Evolutionary conservation across 30 jellyfish, hydroid and myxozoan genomes (phyloP).

Genomic region (Aurelia sp.): DNA sequence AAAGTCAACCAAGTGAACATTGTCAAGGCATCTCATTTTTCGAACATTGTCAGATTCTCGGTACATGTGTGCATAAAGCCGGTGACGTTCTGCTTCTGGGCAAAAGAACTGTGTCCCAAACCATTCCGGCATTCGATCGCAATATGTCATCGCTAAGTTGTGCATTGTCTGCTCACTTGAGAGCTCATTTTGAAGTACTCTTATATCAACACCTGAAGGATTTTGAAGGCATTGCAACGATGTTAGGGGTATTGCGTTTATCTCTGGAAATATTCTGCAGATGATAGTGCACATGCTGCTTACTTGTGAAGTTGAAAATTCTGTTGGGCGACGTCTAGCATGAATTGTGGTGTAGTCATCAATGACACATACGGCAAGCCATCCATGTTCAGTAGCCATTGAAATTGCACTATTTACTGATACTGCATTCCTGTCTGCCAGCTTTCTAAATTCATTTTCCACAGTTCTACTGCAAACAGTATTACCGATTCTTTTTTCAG

Average conservation of each 20-base stretch:
- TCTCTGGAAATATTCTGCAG: conserved; percentile 22
- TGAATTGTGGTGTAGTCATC: conserved; percentile 46
- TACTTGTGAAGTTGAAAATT: background rate
- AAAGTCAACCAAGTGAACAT: conserved; percentile 7
- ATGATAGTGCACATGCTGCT: conserved; percentile 33
- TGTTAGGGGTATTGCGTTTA: conserved; percentile 18
- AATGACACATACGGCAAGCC: conserved; percentile 23
- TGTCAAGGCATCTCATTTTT: conserved; percentile 12
- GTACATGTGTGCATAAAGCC: conserved; percentile 10
- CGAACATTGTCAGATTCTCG: conserved; percentile 3
- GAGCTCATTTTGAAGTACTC: background rate
- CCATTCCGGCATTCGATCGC: conserved; percentile 34
- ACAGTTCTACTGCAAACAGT: conserved; percentile 46
- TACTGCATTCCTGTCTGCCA: conserved; percentile 9
- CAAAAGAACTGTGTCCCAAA: conserved; percentile 13
- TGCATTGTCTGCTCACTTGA: conserved; percentile 36
- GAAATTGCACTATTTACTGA: conserved; percentile 39
- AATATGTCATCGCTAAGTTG: conserved; percentile 15
- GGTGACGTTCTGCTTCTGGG: conserved; percentile 20
- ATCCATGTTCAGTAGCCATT: conserved; percentile 7
- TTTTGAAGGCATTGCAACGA: conserved; percentile 14
- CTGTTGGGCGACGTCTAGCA: conserved; percentile 31
- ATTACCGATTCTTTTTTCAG: conserved; percentile 23
- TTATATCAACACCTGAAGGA: conserved; percentile 29
- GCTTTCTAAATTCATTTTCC: conserved; percentile 32